Evolutionary conservation across 2,797 vertebrate genomes (phyloP).

Genomic region (Aselliscus stoliczkanus): DNA sequence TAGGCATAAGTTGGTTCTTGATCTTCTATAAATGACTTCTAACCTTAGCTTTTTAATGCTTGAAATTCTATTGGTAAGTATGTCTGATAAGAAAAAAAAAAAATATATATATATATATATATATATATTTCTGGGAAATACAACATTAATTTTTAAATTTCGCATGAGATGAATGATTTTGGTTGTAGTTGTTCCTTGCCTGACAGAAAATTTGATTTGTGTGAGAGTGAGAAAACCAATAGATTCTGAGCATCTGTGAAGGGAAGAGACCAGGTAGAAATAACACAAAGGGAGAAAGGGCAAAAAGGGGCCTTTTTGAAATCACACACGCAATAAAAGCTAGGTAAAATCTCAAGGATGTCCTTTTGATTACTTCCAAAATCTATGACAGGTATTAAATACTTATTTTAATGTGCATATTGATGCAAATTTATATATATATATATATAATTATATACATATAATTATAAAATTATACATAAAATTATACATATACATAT

Average conservation of each 20-base stretch:
- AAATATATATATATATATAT: neutral
- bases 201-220: neutral
- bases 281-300: neutral
- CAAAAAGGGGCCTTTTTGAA: neutral
- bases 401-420: neutral
- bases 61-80: neutral
- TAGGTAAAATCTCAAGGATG: neutral
- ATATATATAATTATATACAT: neutral
- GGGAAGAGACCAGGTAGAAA: neutral
- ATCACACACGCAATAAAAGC: neutral
- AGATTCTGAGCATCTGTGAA: neutral
- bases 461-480: too few relatives aligned
- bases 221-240: neutral
- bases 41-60: neutral
- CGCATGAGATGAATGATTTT: neutral
- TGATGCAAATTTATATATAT: neutral
- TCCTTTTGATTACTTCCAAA: neutral
- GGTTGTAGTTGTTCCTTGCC: neutral
- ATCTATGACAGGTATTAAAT: neutral
- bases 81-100: neutral
- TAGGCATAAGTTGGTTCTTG: neutral
- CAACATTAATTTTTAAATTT: neutral
- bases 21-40: neutral
- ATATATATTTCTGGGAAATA: too few relatives aligned
- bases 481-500: neutral